Conservation (phyloP, 2,888 invertebrate species). For the Eristalinus aeneus region DNA sequence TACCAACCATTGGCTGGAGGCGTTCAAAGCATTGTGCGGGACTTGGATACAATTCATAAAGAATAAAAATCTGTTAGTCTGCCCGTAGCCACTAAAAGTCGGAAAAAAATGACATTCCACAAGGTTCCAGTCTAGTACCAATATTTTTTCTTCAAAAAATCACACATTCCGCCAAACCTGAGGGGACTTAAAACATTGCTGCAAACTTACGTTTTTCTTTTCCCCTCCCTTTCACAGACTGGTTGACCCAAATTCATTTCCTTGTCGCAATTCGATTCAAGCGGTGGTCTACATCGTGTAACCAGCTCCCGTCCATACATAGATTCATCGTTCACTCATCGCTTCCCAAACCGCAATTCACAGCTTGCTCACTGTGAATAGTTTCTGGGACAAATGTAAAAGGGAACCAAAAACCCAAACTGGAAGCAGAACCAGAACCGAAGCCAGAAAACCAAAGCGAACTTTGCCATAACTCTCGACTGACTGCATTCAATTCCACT, state of each 20-base stretch:
- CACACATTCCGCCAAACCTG: no score
- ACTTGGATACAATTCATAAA: no score
- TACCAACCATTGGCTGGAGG: no score
- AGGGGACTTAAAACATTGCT: no score
- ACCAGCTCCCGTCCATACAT: neutral
- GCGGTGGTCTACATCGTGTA: neutral
- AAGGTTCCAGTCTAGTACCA: no score
- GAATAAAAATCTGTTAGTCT: no score
- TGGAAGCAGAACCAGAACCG: neutral
- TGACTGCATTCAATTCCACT: constrained; percentile 2
- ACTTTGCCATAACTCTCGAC: constrained; percentile 1
- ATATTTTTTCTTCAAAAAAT: no score
- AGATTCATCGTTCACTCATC: neutral
- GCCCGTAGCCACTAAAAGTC: no score
- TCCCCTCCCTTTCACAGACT: neutral
- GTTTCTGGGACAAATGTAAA: neutral
- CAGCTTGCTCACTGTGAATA: neutral
- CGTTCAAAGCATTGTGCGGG: no score
- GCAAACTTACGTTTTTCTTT: no score
- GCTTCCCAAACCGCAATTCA: neutral
- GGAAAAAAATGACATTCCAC: no score
- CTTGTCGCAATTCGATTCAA: neutral
- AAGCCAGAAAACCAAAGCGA: neutral
- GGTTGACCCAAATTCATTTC: neutral
- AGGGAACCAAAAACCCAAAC: neutral